Evolutionary conservation across 2,797 vertebrate species (phyloP).

Genomic region (Pantherophis vulpinus): DNA sequence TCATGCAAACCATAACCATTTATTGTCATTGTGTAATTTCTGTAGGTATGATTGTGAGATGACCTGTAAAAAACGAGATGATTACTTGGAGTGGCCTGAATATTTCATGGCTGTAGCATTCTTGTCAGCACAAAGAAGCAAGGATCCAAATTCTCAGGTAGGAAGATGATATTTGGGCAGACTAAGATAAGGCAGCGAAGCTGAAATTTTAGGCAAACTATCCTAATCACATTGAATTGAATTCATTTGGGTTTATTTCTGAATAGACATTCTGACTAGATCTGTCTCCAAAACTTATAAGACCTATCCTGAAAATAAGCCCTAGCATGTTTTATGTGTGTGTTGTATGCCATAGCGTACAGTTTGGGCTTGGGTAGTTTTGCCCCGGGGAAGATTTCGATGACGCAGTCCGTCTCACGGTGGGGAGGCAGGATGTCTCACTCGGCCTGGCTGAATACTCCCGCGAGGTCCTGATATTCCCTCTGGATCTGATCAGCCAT

Average conservation of each 20-base stretch:
- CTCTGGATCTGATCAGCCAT: no score
- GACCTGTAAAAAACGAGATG: constrained; percentile 80
- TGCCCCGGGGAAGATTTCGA: no score
- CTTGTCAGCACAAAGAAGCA: constrained; percentile 94
- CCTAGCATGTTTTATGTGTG: not conserved
- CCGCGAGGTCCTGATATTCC: no score
- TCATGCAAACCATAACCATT: constrained; percentile 18
- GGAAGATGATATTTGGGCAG: constrained; percentile 3
- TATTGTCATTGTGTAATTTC: constrained; percentile 31
- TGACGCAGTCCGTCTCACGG: no score
- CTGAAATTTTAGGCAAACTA: not conserved
- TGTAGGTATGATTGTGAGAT: constrained; percentile 53
- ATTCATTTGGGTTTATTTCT: not conserved
- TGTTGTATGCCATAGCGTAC: no score
- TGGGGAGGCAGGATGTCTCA: no score
- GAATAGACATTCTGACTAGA: not conserved
- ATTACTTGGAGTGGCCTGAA: constrained; percentile 95
- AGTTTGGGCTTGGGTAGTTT: no score
- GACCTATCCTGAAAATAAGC: not conserved
- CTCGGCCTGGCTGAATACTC: no score
- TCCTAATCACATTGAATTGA: not conserved
- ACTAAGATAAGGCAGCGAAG: not conserved
- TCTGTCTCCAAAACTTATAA: not conserved
- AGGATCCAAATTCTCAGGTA: constrained; percentile 95
- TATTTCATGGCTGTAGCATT: constrained; percentile 99